phyloP scores from a whole-genome alignment of 2,797 vertebrate species.

The Xiphophorus birchmanni region DNA sequence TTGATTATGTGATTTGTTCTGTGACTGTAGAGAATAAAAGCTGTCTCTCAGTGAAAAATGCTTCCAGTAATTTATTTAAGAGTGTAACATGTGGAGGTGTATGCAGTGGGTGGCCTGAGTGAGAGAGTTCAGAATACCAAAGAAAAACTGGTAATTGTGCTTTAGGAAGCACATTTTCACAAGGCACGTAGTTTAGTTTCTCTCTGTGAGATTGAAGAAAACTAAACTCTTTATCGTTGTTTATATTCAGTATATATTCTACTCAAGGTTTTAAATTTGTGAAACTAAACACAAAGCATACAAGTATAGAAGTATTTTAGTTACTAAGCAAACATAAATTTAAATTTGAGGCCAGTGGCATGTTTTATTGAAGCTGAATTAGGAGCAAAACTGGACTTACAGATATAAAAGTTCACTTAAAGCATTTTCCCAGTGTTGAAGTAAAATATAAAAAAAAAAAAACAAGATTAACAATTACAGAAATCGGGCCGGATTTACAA shows the following conservation, averaged over 20 bases:
- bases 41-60: conserved; percentile 6
- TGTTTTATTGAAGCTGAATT: not conserved
- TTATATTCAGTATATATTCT: too few relatives aligned
- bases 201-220: conserved; percentile 8
- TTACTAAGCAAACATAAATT: not conserved
- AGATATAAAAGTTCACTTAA: too few relatives aligned
- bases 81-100: conserved; percentile 26
- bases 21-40: not conserved
- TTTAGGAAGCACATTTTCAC: conserved; percentile 1
- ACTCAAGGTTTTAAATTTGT: not conserved
- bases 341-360: not conserved
- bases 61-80: conserved; percentile 16
- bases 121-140: conserved; percentile 11
- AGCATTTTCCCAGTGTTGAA: too few relatives aligned
- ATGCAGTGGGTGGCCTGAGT: conserved; percentile 20
- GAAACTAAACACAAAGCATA: not conserved
- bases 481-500: too few relatives aligned
- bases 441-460: too few relatives aligned
- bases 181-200: conserved; percentile 1
- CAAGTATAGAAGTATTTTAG: not conserved
- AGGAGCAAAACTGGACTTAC: not conserved
- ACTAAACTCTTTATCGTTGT: not conserved
- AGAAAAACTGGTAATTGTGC: conserved; percentile 8
- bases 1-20: conserved; percentile 3
- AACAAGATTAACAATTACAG: too few relatives aligned